Evolutionary conservation across 1,140 invertebrate genomes (phyloP).

Genomic region (Thalassaphorura encarpata): DNA sequence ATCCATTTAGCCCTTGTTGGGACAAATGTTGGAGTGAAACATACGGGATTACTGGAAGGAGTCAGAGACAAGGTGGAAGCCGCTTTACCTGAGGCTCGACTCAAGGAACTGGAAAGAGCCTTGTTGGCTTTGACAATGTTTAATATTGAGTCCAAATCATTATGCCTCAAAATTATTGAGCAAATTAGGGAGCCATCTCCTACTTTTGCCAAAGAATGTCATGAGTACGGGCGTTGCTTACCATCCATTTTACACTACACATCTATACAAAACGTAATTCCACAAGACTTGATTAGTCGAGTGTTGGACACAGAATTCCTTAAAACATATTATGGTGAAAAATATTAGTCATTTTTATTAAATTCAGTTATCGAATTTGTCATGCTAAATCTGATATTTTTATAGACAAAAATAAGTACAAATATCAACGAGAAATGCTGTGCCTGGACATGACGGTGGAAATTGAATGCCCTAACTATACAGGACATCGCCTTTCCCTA

Average conservation of each 20-base stretch:
- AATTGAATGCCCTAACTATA: constrained; percentile 49
- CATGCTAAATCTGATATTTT: constrained; percentile 10
- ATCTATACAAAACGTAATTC: constrained; percentile 40
- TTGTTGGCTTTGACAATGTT: constrained; percentile 43
- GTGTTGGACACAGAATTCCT: constrained; percentile 41
- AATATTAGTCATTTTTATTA: neutral
- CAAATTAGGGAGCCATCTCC: constrained; percentile 39
- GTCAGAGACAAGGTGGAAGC: constrained; percentile 31
- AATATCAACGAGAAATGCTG: constrained; percentile 41
- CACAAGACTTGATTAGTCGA: constrained; percentile 42
- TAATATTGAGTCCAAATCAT: constrained; percentile 39
- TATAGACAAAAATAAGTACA: constrained; percentile 3
- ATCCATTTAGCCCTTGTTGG: constrained; percentile 46
- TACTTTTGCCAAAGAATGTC: constrained; percentile 40
- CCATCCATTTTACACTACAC: constrained; percentile 42
- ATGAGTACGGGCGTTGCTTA: constrained; percentile 39
- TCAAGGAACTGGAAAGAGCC: constrained; percentile 55
- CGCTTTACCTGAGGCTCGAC: constrained; percentile 36
- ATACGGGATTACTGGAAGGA: constrained; percentile 33
- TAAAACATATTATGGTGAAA: constrained; percentile 37
- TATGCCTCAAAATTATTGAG: constrained; percentile 40
- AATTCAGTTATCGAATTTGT: constrained; percentile 28
- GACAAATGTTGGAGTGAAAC: constrained; percentile 39
- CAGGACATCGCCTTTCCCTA: constrained; percentile 41
- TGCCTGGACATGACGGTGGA: constrained; percentile 44